Percentiles rank a stretch among this genome's conserved stretches.
phyloP scores from a whole-genome alignment of 2,797 vertebrate species.

The Scleropages formosus region DNA sequence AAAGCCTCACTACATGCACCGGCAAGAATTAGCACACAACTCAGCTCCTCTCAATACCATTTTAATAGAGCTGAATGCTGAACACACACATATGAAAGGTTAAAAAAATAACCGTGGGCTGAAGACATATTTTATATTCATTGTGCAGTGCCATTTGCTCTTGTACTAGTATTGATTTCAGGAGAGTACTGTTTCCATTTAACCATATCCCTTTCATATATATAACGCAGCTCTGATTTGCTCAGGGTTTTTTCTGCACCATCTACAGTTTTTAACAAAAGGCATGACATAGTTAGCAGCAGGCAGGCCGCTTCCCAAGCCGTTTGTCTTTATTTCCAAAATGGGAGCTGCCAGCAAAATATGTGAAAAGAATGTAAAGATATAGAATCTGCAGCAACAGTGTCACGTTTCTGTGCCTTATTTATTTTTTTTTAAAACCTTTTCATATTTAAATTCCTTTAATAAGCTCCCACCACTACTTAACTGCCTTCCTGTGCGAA shows the following conservation, averaged over 20 bases:
- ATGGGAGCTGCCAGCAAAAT: slow-evolving; percentile 59
- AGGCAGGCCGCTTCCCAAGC: slow-evolving; percentile 44
- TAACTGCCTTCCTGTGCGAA: not conserved
- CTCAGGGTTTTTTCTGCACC: slow-evolving; percentile 40
- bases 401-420: slow-evolving; percentile 38
- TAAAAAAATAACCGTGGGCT: slow-evolving; percentile 1
- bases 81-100: not conserved
- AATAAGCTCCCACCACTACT: not conserved
- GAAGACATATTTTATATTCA: slow-evolving; percentile 55
- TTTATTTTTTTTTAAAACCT: no score
- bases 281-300: slow-evolving; percentile 46
- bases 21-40: slow-evolving; percentile 47
- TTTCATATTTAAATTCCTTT: slow-evolving; percentile 42
- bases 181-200: slow-evolving; percentile 62
- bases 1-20: slow-evolving; percentile 53
- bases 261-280: slow-evolving; percentile 47
- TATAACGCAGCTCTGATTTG: slow-evolving; percentile 63
- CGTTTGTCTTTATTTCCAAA: slow-evolving; percentile 63
- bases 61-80: slow-evolving; percentile 45
- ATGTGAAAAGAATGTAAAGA: slow-evolving; percentile 50
- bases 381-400: slow-evolving; percentile 43
- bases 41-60: slow-evolving; percentile 53
- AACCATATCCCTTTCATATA: slow-evolving; percentile 60
- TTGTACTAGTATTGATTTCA: slow-evolving; percentile 60
- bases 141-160: slow-evolving; percentile 49